These are phyloP conservation scores for Sarcophaga carnaria DNA, from an alignment of 2,888 invertebrate genomes.

Conservation along the genomic window DNA sequence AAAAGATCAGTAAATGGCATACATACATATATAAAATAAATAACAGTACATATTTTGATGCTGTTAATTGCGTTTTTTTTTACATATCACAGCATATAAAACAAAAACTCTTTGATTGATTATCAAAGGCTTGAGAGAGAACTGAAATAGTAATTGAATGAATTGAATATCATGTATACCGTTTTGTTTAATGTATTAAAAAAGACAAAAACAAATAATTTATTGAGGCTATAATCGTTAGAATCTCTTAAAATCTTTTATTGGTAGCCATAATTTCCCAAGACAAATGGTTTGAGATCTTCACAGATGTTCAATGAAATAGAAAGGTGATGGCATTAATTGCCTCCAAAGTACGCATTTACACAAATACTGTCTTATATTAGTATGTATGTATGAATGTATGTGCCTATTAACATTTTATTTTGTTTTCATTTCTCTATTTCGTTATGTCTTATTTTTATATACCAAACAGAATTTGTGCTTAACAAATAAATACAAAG, in stretches of 20 bases:
- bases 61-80: neutral
- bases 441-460: neutral
- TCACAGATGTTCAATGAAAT: neutral
- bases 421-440: neutral
- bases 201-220: too few relatives aligned
- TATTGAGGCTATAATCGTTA: too few relatives aligned
- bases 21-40: neutral
- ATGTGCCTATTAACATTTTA: neutral
- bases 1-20: neutral
- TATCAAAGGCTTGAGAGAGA: neutral
- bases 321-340: constrained; percentile 21
- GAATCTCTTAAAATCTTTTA: too few relatives aligned
- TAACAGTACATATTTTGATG: constrained; percentile 26
- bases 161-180: neutral
- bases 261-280: neutral
- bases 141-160: neutral
- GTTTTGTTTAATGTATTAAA: constrained; percentile 19
- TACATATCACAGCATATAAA: constrained; percentile 12
- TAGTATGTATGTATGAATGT: too few relatives aligned
- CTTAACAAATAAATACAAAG: neutral
- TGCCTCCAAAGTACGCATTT: constrained; percentile 21
- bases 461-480: neutral
- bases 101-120: neutral
- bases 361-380: constrained; percentile 3
- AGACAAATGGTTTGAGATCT: neutral